phyloP scores from a whole-genome alignment of 2,888 invertebrate genomes.

The Abrostola triplasia region DNA sequence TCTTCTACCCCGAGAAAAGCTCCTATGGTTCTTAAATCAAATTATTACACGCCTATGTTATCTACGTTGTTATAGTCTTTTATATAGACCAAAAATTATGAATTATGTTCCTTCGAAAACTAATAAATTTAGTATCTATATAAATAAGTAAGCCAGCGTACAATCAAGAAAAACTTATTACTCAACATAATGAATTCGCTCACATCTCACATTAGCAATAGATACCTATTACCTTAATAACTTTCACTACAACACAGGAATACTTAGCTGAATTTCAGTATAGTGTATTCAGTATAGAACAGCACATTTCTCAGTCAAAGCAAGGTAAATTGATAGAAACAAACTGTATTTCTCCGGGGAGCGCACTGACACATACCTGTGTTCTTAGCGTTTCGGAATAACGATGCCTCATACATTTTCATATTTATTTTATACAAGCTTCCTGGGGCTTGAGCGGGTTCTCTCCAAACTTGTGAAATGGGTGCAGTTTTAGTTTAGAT shows the following conservation, averaged over 20 bases:
- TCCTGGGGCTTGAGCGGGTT: constrained; percentile 3
- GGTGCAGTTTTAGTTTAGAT: neutral
- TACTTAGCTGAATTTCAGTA: neutral
- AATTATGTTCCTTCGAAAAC: too few relatives aligned
- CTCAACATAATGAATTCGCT: too few relatives aligned
- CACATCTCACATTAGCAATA: neutral
- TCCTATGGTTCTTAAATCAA: too few relatives aligned
- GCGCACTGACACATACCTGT: neutral
- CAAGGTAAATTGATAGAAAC: constrained; percentile 39
- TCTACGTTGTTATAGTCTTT: too few relatives aligned
- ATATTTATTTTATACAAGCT: constrained; percentile 32
- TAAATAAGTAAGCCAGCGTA: too few relatives aligned
- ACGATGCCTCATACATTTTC: constrained; percentile 17
- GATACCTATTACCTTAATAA: neutral
- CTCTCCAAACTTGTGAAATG: constrained; percentile 11
- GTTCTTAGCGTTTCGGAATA: constrained; percentile 4
- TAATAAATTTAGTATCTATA: too few relatives aligned
- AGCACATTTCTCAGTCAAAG: constrained; percentile 29
- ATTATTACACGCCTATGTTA: too few relatives aligned
- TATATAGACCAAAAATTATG: too few relatives aligned
- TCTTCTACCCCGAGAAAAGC: too few relatives aligned
- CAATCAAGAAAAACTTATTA: too few relatives aligned
- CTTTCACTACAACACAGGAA: neutral
- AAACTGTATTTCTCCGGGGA: constrained; percentile 39
- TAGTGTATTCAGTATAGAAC: constrained; percentile 13